Evolutionary conservation across 64 coral and sea anemone genomes (phyloP), one percentile per base, ranked within the genome.

Genomic region (Stichodactyla helianthus): DNA sequence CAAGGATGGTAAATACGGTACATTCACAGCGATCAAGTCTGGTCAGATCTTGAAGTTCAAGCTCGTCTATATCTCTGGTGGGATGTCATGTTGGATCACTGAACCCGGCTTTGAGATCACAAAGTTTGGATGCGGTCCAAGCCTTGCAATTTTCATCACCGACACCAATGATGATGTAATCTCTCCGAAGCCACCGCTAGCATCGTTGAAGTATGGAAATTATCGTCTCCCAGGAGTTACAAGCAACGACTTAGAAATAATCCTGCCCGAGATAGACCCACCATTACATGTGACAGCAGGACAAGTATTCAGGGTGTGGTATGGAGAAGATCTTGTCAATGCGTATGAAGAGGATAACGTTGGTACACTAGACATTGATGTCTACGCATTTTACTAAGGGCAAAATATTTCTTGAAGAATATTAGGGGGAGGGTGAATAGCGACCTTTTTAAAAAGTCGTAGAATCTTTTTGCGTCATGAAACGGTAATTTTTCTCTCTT

Each of bases 221-320:
- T 87, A 52, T 71, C 23, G 19, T 44, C 65, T 79, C 12, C 86
- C 86, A 53, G 86, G 86, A 54, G 51, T 57, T 28, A 31, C 51
- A 54, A 57, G 61, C 4, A 16, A 77, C 13, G 68, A 70, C 18
- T 20, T 71, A 52, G 86, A 78, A 77, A 17, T 87, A 18, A 71
- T 59, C n/a, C 68, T 87, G 50, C 76, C 86, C 28, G 54, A 25
- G 28, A 51, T 87, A 20, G 18, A 44, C 25, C 55, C 55, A 13
- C 50, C 86, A 10, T 20, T 55, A 10, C 26, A 9, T 0, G 53
- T 77, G 0, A 22, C 53, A 53, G 27, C 51, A 26, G 51, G 16
- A 8, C 86, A 87, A 77, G 62, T 44, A 53, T 77, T 87, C 52
- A 63, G 51, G 15, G 7, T 87, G 64, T 87, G 86, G 86, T 87